phyloP scores from a whole-genome alignment of 2,113 vertebrate species.

The Callipepla squamata region DNA sequence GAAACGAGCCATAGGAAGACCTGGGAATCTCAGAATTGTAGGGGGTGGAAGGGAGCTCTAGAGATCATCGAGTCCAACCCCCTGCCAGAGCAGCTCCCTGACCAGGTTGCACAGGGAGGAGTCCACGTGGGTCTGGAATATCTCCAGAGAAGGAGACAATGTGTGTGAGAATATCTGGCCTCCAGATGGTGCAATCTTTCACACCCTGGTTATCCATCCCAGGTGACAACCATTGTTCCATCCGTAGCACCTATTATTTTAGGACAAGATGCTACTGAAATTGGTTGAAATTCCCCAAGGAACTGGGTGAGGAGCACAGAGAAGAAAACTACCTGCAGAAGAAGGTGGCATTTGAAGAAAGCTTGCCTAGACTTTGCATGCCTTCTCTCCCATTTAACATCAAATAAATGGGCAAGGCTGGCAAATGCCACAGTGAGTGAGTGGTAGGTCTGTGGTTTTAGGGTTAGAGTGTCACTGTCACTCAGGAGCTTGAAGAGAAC shows the following conservation, averaged over 20 bases:
- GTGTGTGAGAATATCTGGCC: not conserved
- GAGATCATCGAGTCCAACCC: no score
- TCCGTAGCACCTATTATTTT: not conserved
- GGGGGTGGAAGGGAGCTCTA: no score
- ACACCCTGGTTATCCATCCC: not conserved
- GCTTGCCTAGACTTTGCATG: not conserved
- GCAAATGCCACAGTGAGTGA: not conserved
- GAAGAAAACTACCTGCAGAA: not conserved
- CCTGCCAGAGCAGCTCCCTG: no score
- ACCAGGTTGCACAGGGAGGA: no score
- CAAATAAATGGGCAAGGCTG: not conserved
- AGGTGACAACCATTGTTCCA: not conserved
- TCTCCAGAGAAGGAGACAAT: no score
- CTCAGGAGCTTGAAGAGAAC: not conserved
- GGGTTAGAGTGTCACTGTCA: fast-evolving
- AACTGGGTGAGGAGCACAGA: no score
- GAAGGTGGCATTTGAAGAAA: not conserved
- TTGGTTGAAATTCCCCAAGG: not conserved
- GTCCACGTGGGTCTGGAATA: no score
- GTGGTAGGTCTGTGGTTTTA: not conserved
- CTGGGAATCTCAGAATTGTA: not conserved
- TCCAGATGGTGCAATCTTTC: not conserved
- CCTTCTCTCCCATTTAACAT: not conserved
- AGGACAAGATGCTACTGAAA: not conserved
- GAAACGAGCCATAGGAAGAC: not conserved